These are phyloP conservation scores for Brachypalpus laphriformis DNA, from an alignment of 2,888 invertebrate species.

Conservation along the genomic window DNA sequence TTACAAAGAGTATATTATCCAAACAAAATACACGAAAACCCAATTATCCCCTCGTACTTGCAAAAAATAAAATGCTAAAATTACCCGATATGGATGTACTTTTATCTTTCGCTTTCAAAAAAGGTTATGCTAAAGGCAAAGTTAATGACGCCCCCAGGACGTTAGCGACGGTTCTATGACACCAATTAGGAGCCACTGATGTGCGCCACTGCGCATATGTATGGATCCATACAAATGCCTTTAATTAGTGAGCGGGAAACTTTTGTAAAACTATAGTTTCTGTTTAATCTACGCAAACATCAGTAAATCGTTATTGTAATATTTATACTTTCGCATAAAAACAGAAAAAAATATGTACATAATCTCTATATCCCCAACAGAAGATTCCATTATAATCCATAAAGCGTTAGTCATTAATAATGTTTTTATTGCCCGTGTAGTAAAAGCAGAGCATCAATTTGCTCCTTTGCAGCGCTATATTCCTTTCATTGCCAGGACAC, in stretches of 20 bases:
- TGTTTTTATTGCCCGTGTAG: conserved; percentile 53
- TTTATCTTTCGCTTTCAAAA: not conserved
- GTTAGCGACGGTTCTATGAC: conserved; percentile 17
- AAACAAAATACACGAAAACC: conserved; percentile 23
- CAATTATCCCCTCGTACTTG: not conserved
- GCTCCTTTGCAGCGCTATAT: conserved; percentile 24
- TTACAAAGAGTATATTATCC: conserved; percentile 15
- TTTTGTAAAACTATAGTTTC: not conserved
- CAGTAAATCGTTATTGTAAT: not conserved
- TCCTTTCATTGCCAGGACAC: conserved; percentile 37
- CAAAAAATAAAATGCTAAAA: not conserved
- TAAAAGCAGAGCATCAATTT: conserved; percentile 48
- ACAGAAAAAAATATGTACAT: not conserved
- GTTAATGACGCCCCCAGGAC: conserved; percentile 44
- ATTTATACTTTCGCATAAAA: not conserved
- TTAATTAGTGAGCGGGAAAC: not conserved
- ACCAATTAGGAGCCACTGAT: conserved; percentile 40
- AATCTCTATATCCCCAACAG: conserved; percentile 9
- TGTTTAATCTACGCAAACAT: not conserved
- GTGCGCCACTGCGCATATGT: conserved; percentile 1
- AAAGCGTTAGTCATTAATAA: conserved; percentile 58
- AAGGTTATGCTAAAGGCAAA: conserved; percentile 17
- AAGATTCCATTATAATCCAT: conserved; percentile 39
- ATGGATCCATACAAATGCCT: not conserved
- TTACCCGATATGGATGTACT: not conserved